Evolutionary conservation across 2,113 vertebrate species (phyloP).

Genomic region (Motacilla alba): DNA sequence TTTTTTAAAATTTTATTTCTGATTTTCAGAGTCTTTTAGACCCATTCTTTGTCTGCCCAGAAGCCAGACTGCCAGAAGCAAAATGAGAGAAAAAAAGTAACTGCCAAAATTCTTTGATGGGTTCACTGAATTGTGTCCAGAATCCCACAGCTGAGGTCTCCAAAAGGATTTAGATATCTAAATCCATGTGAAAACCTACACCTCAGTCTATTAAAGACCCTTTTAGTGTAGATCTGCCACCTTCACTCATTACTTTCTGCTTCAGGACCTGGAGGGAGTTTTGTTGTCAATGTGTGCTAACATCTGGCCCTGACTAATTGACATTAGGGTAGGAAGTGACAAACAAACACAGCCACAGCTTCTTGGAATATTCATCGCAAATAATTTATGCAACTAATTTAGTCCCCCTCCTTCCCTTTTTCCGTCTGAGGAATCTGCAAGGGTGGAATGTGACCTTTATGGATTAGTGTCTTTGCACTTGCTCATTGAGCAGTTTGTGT

Average conservation of each 20-base stretch:
- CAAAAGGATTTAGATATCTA: conserved; percentile 5
- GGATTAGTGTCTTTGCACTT: background rate
- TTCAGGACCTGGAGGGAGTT: background rate
- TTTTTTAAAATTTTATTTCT: background rate
- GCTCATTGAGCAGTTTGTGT: conserved; percentile 6
- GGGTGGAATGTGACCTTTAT: conserved; percentile 26
- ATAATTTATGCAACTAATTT: conserved; percentile 43
- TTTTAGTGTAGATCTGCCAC: background rate
- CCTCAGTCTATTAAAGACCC: conserved; percentile 23
- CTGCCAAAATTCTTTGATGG: background rate
- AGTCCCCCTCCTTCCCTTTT: background rate
- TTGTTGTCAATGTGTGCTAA: conserved; percentile 27
- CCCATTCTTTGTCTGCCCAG: background rate
- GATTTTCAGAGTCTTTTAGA: background rate
- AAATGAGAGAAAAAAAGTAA: background rate
- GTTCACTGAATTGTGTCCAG: background rate
- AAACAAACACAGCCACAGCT: background rate
- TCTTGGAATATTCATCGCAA: conserved; percentile 15
- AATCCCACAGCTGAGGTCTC: background rate
- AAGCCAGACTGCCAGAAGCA: background rate
- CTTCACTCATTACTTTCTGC: conserved; percentile 19
- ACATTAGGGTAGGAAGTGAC: conserved; percentile 35
- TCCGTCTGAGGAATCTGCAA: background rate
- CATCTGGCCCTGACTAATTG: conserved; percentile 46
- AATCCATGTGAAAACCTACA: background rate